phyloP scores from a whole-genome alignment of 1,140 invertebrate genomes.

The Neodiprion lecontei region DNA sequence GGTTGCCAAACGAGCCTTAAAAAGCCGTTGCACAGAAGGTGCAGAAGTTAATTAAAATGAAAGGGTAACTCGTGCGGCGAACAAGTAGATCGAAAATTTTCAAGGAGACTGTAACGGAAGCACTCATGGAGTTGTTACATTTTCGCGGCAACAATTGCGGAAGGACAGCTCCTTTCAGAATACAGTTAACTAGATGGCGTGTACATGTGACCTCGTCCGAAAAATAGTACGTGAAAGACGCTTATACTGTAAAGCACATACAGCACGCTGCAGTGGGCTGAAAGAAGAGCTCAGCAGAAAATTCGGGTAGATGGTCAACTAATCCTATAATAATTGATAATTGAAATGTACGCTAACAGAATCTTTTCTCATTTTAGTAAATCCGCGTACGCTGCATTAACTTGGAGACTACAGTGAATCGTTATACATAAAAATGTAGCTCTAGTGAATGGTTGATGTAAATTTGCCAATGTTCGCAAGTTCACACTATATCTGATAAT shows the following conservation, averaged over 20 bases:
- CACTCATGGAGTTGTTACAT: not conserved
- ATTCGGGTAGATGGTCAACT: no score
- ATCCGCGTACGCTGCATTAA: no score
- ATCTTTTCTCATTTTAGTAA: no score
- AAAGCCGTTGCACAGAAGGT: conserved; percentile 21
- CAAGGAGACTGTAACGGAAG: conserved; percentile 1
- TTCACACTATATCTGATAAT: no score
- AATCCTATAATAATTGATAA: no score
- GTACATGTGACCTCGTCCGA: conserved; percentile 2
- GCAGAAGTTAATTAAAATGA: not conserved
- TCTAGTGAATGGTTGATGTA: no score
- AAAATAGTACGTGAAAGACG: not conserved
- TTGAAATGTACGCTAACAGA: no score
- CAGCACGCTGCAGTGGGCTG: not conserved
- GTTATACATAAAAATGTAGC: no score
- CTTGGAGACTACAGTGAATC: no score
- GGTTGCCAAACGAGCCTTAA: conserved; percentile 49
- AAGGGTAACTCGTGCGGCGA: not conserved
- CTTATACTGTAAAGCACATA: not conserved
- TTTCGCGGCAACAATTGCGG: not conserved
- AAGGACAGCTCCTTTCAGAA: not conserved
- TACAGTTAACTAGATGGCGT: not conserved
- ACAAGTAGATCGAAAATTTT: not conserved
- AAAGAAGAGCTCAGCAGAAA: no score
- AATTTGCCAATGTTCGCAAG: no score